Evolutionary conservation across 2,888 invertebrate species (phyloP), one percentile per base, ranked within the genome.

Genomic region (Tenthredo notha): DNA sequence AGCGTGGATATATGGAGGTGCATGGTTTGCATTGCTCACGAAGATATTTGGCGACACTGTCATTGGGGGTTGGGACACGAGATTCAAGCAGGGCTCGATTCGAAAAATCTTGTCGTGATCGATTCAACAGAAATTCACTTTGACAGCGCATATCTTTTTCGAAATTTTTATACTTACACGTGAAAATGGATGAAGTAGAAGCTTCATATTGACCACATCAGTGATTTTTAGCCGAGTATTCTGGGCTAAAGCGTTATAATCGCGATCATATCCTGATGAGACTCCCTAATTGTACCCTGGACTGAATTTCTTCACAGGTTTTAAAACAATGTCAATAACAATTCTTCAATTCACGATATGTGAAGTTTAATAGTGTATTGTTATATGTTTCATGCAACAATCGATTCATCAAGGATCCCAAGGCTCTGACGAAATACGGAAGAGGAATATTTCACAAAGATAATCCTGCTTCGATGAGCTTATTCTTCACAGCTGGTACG

Each of bases 391-490:
- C 33, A 33, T 33, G 18, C 1, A 18, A 18, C 67, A 18, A 50
- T 29, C 29, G 21, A 77, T 18, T 47, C 6, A 7, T 18, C 29
- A 77, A 77, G 77, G 77, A 77, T 33, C 77, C 54, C 29, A n/a
- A 47, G n/a, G 25, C 50, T 29, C 4, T 77, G 50, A 29, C 54
- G 54, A 47, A 54, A 29, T 21, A 50, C 54, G 29, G 3, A 7
- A 77, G 0, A 7, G 77, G 77, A 43, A n/a, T 83, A 10, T 83
- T 67, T 18, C 83, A 83, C 67, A 67, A 83, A 67, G 83, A 67
- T 83, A 47, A 47, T 47, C 3, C 43, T n/a, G 15, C 67, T 47
- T 9, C 47, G 10, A 9, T 67, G 33, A 37, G 15, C 4, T 3
- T 2, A 7, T 83, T 70, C 29, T 83, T 67, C 33, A 29, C 21